These are phyloP conservation scores for Patella ulyssiponensis DNA, from an alignment of 2,888 invertebrate genomes.

Conservation along the genomic window DNA sequence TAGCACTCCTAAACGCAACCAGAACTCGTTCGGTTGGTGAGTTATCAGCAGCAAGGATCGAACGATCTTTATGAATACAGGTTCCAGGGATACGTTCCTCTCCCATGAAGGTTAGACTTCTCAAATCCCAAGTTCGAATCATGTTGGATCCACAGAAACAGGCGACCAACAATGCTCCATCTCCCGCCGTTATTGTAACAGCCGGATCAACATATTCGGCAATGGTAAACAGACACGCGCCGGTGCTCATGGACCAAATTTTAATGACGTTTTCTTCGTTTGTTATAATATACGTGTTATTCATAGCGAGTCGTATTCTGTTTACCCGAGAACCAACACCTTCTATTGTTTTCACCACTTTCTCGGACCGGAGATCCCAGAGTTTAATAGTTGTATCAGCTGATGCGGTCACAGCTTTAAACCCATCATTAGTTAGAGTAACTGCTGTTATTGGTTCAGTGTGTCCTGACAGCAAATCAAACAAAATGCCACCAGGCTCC, in stretches of 20 bases:
- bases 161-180: constrained; percentile 60
- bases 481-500: constrained; percentile 66
- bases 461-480: constrained; percentile 67
- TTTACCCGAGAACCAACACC: constrained; percentile 61
- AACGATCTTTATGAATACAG: constrained; percentile 61
- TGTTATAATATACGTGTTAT: constrained; percentile 57
- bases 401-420: constrained; percentile 63
- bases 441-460: constrained; percentile 66
- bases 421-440: constrained; percentile 62
- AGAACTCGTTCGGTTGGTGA: constrained; percentile 60
- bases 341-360: constrained; percentile 59
- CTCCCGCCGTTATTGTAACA: constrained; percentile 56
- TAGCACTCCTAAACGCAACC: constrained; percentile 62
- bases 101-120: constrained; percentile 45
- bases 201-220: constrained; percentile 63
- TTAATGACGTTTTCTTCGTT: constrained; percentile 59
- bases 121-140: constrained; percentile 61
- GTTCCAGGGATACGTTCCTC: constrained; percentile 49
- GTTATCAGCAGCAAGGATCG: constrained; percentile 56
- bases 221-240: constrained; percentile 49
- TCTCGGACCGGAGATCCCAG: constrained; percentile 66
- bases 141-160: constrained; percentile 64
- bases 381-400: constrained; percentile 67
- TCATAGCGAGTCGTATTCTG: constrained; percentile 50
- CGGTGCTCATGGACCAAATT: constrained; percentile 59